Conservation (phyloP, 1,140 invertebrate species). For the Hypothenemus hampei region DNA sequence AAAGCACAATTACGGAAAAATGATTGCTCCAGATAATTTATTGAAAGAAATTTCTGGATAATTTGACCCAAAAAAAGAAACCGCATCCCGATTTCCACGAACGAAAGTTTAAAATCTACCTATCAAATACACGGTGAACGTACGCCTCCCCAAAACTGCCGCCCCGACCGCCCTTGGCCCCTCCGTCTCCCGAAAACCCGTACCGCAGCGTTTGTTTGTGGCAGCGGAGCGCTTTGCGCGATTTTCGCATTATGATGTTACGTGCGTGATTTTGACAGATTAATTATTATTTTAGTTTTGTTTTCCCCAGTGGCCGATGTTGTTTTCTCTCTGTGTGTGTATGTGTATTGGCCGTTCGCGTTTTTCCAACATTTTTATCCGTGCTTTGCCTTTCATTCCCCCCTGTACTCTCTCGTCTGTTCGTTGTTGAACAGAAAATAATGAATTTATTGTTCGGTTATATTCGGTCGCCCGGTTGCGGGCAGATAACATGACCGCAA, state of each 20-base stretch:
- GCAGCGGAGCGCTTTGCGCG: slow-evolving; percentile 33
- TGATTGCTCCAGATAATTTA: too few relatives aligned
- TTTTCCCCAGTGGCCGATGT: slow-evolving; percentile 8
- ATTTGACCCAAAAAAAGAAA: too few relatives aligned
- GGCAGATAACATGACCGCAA: slow-evolving; percentile 25
- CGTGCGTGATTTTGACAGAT: slow-evolving; percentile 45
- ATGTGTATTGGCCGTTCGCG: slow-evolving; percentile 30
- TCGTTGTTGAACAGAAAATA: slow-evolving; percentile 25
- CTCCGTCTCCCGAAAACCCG: slow-evolving; percentile 2
- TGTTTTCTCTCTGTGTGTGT: too few relatives aligned
- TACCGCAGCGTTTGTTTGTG: slow-evolving; percentile 33
- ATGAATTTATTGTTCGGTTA: slow-evolving; percentile 27
- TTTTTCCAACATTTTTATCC: slow-evolving; percentile 26
- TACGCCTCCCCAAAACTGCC: neutral
- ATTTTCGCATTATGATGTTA: slow-evolving; percentile 44
- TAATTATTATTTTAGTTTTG: slow-evolving; percentile 46
- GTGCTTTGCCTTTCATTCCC: slow-evolving; percentile 17
- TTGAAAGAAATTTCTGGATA: too few relatives aligned
- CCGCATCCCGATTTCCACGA: too few relatives aligned
- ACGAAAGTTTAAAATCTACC: slow-evolving; percentile 17
- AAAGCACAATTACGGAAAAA: too few relatives aligned
- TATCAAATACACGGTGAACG: slow-evolving; percentile 18
- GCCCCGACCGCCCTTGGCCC: too few relatives aligned
- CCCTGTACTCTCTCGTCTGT: too few relatives aligned
- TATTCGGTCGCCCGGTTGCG: slow-evolving; percentile 17